Evolutionary conservation across 1,140 invertebrate species (phyloP), one percentile per base, ranked within the genome.

Genomic region (Hypsibius dujardini): DNA sequence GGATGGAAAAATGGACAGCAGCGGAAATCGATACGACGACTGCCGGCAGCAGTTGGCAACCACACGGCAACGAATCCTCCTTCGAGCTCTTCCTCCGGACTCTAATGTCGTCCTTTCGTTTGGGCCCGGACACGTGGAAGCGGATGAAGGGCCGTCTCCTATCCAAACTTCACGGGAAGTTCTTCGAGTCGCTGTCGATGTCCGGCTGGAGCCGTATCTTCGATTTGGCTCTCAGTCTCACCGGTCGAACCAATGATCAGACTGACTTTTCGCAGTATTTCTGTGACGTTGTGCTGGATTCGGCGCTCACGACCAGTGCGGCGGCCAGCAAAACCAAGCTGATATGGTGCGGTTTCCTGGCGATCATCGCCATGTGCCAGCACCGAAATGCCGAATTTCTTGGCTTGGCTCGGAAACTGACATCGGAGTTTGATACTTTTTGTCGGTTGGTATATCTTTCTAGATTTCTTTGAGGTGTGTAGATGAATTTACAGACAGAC

Each of bases 141-240:
- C 62, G 62, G 12, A 7, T 67, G 62, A 67, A 45, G 62, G 62
- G 62, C 3, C 62, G 62, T 42, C 3, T 67, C 42, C 42, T 67
- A 3, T 67, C 62, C 3, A 67, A 67, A 42, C 45, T 67, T 42
- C 62, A 67, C 12, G 3, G 12, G 45, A 67, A 67, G 62, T 67
- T 15, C 42, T 67, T 67, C 42, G 42, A 42, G 12, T 15, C 12
- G 7, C 42, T 67, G 45, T 15, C 12, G 3, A 42, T 7, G 42
- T 12, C 62, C 42, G 62, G 62, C 12, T 67, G 62, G 62, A 67
- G 62, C 42, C 62, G 42, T 45, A 7, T 67, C 0, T 67, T 67
- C 62, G 62, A 67, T 67, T 42, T 67, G 3, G 42, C 45, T 7
- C 12, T 67, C 12, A 45, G 12, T 3, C 62, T 67, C 7, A 42